Conservation (phyloP, 2,888 invertebrate species). For the Drosophila niveifrons region DNA sequence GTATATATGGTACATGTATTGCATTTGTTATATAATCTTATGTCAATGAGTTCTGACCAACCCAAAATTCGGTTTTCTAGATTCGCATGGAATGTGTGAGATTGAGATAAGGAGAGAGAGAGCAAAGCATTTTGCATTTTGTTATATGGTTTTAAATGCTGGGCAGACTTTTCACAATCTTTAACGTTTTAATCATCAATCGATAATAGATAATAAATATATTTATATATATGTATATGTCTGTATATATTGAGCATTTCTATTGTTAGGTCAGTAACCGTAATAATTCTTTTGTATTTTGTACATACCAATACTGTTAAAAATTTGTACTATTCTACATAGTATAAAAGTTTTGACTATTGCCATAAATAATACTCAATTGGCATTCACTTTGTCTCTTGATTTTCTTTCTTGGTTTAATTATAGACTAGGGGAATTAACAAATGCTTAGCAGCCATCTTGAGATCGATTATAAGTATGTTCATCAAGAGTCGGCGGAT, state of each 20-base stretch:
- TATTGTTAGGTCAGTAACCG: conserved; percentile 49
- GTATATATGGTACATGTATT: conserved; percentile 2
- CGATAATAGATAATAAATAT: conserved; percentile 34
- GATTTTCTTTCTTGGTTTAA: conserved; percentile 7
- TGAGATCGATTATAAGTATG: conserved; percentile 6
- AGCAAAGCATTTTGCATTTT: conserved; percentile 59
- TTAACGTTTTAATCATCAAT: conserved; percentile 21
- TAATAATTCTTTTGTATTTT: conserved; percentile 29
- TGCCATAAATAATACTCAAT: conserved; percentile 73
- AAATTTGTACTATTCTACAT: conserved; percentile 77
- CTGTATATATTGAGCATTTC: conserved; percentile 55
- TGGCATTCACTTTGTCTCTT: conserved; percentile 27
- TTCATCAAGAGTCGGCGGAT: conserved; percentile 11
- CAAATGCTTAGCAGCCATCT: conserved; percentile 45
- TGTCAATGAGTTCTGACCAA: conserved; percentile 42
- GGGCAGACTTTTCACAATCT: conserved; percentile 62
- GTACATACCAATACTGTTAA: conserved; percentile 52
- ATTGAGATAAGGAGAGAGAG: background rate
- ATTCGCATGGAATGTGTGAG: conserved; percentile 22
- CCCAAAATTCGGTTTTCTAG: conserved; percentile 37
- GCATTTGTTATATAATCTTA: conserved; percentile 19
- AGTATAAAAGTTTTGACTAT: conserved; percentile 64
- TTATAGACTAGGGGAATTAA: conserved; percentile 46
- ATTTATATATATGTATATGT: conserved; percentile 30
- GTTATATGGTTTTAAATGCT: conserved; percentile 62